Evolutionary conservation across 2,797 vertebrate genomes (phyloP).

Genomic region (Rhynchotus rufescens): DNA sequence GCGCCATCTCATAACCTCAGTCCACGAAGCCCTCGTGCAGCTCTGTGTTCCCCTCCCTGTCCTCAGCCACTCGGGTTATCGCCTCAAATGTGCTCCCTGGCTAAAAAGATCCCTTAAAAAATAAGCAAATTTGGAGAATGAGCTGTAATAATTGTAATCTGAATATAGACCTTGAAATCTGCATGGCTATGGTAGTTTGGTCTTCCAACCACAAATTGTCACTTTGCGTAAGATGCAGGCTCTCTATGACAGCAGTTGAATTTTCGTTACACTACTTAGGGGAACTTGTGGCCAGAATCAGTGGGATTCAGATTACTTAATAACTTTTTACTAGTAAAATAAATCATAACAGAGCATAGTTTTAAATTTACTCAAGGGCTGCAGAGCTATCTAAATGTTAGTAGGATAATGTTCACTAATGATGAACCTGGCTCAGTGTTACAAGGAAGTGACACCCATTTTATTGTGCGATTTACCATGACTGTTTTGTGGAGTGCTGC

Average conservation of each 20-base stretch:
- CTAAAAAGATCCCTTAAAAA: neutral
- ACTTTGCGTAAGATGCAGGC: neutral
- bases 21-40: neutral
- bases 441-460: neutral
- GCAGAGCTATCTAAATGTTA: neutral
- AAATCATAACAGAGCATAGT: neutral
- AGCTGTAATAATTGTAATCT: neutral
- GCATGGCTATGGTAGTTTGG: rapidly evolving
- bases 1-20: no score
- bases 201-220: neutral
- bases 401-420: neutral
- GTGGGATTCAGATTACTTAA: neutral
- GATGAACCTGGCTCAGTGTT: neutral
- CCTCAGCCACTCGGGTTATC: neutral
- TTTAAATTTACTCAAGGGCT: neutral
- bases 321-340: neutral
- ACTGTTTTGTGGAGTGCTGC: neutral
- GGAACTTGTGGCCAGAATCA: rapidly evolving
- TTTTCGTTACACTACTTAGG: neutral
- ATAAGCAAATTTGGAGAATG: neutral
- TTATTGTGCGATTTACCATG: neutral
- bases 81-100: neutral
- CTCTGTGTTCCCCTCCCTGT: neutral
- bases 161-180: neutral
- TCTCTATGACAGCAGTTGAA: neutral